These are phyloP conservation scores for Coptodon bakossiorum DNA, from an alignment of 2,113 vertebrate genomes.

Conservation along the genomic window DNA sequence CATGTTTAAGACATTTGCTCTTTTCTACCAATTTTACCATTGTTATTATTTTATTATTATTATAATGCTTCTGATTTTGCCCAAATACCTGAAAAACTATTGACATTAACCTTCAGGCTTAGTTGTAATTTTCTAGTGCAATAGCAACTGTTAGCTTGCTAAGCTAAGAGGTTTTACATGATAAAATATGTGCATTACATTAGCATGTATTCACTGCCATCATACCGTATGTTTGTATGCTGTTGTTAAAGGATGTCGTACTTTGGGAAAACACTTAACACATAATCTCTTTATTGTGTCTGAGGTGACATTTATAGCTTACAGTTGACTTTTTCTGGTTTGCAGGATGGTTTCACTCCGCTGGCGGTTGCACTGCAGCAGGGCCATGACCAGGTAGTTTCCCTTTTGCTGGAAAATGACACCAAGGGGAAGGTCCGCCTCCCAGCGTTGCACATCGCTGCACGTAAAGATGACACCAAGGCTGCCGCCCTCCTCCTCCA, in stretches of 20 bases:
- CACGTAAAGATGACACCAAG: slow-evolving; percentile 96
- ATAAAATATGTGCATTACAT: background rate
- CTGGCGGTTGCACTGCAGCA: slow-evolving; percentile 96
- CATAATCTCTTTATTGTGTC: background rate
- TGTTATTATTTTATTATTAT: background rate
- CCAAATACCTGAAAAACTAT: background rate
- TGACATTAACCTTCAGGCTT: background rate
- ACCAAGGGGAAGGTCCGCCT: slow-evolving; percentile 97
- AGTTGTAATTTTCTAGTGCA: background rate
- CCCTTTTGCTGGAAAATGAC: slow-evolving; percentile 94
- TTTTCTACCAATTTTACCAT: background rate
- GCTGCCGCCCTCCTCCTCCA: slow-evolving; percentile 93
- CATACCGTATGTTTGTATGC: background rate
- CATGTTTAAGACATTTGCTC: background rate
- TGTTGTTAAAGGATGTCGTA: background rate
- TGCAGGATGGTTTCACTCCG: slow-evolving; percentile 94
- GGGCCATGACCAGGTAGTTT: slow-evolving; percentile 96
- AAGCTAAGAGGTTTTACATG: background rate
- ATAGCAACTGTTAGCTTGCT: background rate
- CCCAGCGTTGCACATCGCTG: slow-evolving; percentile 93
- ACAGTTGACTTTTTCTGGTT: background rate
- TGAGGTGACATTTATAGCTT: background rate
- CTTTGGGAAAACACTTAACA: background rate
- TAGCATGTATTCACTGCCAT: background rate
- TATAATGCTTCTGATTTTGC: background rate